phyloP scores from a whole-genome alignment of 2,113 vertebrate species.

The Potamarius usumacintae region DNA sequence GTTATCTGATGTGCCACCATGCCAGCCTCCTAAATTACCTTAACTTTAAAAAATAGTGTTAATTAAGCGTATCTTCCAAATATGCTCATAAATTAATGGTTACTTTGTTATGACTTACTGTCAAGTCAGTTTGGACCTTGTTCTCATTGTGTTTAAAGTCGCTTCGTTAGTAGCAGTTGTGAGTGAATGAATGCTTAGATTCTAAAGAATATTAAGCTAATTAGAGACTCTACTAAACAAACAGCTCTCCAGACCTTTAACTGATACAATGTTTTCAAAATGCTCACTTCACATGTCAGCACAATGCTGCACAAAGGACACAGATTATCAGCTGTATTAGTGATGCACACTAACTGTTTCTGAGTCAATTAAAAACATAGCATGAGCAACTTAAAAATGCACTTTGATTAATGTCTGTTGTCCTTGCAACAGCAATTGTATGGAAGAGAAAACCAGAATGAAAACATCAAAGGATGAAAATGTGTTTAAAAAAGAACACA shows the following conservation, averaged over 20 bases:
- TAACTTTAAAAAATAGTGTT: neutral
- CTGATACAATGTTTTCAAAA: slow-evolving; percentile 37
- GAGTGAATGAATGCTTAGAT: slow-evolving; percentile 25
- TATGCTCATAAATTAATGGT: slow-evolving; percentile 2
- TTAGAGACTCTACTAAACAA: slow-evolving; percentile 35
- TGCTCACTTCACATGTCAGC: slow-evolving; percentile 44
- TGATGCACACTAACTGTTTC: slow-evolving; percentile 57
- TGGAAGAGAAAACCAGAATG: neutral
- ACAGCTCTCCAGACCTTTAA: slow-evolving; percentile 28
- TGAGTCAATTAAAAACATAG: slow-evolving; percentile 44
- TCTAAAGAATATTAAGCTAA: slow-evolving; percentile 34
- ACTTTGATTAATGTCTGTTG: slow-evolving; percentile 31
- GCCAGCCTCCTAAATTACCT: neutral
- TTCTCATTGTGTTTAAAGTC: slow-evolving; percentile 15
- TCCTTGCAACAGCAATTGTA: neutral
- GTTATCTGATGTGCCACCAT: neutral
- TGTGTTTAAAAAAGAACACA: neutral
- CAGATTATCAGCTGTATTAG: slow-evolving; percentile 54
- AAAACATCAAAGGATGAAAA: slow-evolving; percentile 1
- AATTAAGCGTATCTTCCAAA: slow-evolving; percentile 23
- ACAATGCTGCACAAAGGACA: slow-evolving; percentile 47
- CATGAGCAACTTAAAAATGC: slow-evolving; percentile 26
- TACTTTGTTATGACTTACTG: slow-evolving; percentile 7
- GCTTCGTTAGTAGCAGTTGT: slow-evolving; percentile 27
- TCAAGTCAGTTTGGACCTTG: slow-evolving; percentile 13